phyloP scores from a whole-genome alignment of 1,140 invertebrate genomes.

The Globodera rostochiensis region DNA sequence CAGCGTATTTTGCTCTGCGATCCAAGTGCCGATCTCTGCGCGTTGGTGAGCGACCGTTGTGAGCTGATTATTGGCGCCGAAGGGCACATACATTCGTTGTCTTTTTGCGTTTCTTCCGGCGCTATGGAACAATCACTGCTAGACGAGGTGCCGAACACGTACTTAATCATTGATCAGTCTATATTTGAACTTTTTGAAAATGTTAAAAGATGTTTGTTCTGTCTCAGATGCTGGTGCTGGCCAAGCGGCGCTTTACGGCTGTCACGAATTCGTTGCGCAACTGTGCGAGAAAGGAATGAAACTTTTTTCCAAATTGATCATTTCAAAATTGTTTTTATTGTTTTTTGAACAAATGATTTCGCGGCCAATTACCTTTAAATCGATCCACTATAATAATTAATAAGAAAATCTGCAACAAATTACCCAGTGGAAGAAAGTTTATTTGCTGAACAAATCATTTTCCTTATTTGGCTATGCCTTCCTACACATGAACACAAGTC shows the following conservation, averaged over 20 bases:
- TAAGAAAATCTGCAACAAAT: no score
- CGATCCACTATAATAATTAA: no score
- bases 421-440: no score
- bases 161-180: no score
- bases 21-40: conserved; percentile 34
- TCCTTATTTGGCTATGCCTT: no score
- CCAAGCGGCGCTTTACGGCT: conserved; percentile 34
- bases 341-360: no score
- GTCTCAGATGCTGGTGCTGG: conserved; percentile 17
- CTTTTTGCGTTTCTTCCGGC: conserved; percentile 9
- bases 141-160: conserved; percentile 14
- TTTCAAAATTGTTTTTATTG: no score
- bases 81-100: conserved; percentile 32
- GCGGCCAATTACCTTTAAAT: no score
- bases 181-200: background rate
- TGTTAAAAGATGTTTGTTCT: background rate
- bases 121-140: conserved; percentile 25
- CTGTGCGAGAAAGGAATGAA: conserved; percentile 1
- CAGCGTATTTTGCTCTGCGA: conserved; percentile 37
- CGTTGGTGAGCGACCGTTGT: conserved; percentile 28
- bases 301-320: no score
- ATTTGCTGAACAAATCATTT: no score
- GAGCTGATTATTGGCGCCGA: conserved; percentile 36
- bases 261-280: conserved; percentile 28
- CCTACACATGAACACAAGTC: no score